Conservation (phyloP, 2,113 vertebrate species). For the Perca fluviatilis region DNA sequence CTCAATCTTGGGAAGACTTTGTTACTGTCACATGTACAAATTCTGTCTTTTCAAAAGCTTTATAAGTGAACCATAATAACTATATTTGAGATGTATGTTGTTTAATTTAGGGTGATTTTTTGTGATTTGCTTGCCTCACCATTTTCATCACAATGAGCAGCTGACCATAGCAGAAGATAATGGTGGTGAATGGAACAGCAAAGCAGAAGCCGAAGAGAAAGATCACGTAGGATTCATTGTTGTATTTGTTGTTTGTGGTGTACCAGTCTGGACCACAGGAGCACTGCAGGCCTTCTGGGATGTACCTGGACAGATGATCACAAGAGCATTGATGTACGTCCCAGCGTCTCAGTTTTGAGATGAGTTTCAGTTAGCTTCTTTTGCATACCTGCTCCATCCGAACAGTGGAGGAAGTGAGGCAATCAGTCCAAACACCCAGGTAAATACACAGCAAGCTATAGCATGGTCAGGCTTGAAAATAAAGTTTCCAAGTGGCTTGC, state of each 20-base stretch:
- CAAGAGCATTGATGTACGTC: background rate
- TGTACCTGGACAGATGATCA: conserved; percentile 74
- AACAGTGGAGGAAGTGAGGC: conserved; percentile 77
- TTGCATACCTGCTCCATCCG: conserved; percentile 84
- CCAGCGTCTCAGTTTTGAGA: background rate
- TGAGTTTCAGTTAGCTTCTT: background rate
- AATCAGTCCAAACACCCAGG: conserved; percentile 75
- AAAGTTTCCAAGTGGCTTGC: conserved; percentile 84
- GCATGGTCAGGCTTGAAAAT: conserved; percentile 82
- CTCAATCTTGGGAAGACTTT: background rate
- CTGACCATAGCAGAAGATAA: conserved; percentile 82
- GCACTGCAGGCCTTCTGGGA: conserved; percentile 85
- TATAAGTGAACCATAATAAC: background rate
- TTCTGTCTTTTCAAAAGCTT: background rate
- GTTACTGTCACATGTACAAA: background rate
- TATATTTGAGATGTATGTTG: background rate
- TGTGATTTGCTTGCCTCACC: conserved; percentile 57
- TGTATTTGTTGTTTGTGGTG: conserved; percentile 84
- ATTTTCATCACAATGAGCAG: conserved; percentile 83
- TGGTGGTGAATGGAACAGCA: conserved; percentile 73
- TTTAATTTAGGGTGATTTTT: background rate
- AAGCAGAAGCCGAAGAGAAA: conserved; percentile 87
- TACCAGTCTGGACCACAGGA: conserved; percentile 87
- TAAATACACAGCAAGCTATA: conserved; percentile 74
- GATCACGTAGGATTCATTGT: conserved; percentile 85